Percentiles rank a stretch among this genome's conserved stretches.
These are phyloP conservation scores for Montipora capitata DNA, from an alignment of 92 coral and sea anemone genomes.

Conservation along the genomic window DNA sequence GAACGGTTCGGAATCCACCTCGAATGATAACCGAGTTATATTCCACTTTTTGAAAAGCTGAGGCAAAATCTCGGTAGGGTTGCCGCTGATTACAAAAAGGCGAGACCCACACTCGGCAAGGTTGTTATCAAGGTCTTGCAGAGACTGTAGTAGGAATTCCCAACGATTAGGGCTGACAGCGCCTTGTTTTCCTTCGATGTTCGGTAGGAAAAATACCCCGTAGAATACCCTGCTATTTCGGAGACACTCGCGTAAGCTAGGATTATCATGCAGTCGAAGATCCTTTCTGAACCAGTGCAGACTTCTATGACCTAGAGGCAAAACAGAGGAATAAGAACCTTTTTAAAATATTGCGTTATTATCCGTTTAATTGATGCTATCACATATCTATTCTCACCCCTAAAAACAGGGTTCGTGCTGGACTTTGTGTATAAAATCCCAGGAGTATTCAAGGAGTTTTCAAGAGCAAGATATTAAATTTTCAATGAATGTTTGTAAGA, in stretches of 20 bases:
- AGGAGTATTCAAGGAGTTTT: no score
- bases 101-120: constrained; percentile 79
- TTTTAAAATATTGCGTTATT: no score
- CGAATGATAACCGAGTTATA: constrained; percentile 79
- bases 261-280: constrained; percentile 92
- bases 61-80: constrained; percentile 66
- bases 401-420: no score
- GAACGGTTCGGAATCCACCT: constrained; percentile 83
- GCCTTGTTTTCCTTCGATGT: constrained; percentile 34
- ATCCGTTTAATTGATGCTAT: no score
- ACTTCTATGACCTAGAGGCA: constrained; percentile 60
- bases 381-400: no score
- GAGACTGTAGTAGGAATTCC: constrained; percentile 81
- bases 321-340: background rate
- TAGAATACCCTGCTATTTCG: constrained; percentile 76
- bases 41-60: constrained; percentile 77
- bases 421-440: no score
- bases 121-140: constrained; percentile 84
- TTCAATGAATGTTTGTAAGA: no score
- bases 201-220: constrained; percentile 88
- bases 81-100: constrained; percentile 76
- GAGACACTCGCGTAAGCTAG: constrained; percentile 80
- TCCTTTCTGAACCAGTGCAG: constrained; percentile 96
- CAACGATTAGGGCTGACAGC: constrained; percentile 73
- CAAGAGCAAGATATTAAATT: no score